Evolutionary conservation across 2,888 invertebrate genomes (phyloP), one percentile per base, ranked within the genome.

Genomic region (Erebia epiphron): DNA sequence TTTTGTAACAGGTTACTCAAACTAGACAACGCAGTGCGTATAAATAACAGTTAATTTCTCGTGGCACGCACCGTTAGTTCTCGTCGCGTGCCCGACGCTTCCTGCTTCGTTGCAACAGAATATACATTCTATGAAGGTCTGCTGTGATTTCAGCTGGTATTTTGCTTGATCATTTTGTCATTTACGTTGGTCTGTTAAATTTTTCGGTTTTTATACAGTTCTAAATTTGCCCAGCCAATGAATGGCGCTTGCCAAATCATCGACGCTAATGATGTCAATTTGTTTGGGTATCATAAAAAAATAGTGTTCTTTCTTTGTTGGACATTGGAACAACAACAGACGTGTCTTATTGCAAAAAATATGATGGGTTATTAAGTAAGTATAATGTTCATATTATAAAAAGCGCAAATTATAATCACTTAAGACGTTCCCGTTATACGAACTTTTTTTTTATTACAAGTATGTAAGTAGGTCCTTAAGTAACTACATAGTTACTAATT

Each of bases 11-110:
- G 67, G 73, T 74, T 74, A 73, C 63, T 75, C 63, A 72, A 70
- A 74, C 70, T 63, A 75, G 69, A 56, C 70, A 69, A 68, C 69
- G 71, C 35, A 70, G 87, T 86, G 83, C 82, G 84, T 89, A 88
- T 87, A 87, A 89, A 89, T 90, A 91, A 91, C 92, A 87, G 92
- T 91, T 91, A 91, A 91, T 92, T 92, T 90, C 89, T 91, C 87
- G 83, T 86, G 89, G 83, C 86, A 89, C 90, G 91, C 88, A 89
- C 90, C 90, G 91, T 89, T 91, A 89, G 87, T 79, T 80, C 76
- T 78, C 86, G 86, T 91, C 90, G 91, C 91, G 91, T 92, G 92
- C 83, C 82, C 77, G 71, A 78, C 81, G 80, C 88, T 91, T 91
- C 91, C 91, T 90, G 86, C 86, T 88, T 84, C 80, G 79, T 79